Conservation (phyloP, 1,140 invertebrate species). For the Hestina assimilis region DNA sequence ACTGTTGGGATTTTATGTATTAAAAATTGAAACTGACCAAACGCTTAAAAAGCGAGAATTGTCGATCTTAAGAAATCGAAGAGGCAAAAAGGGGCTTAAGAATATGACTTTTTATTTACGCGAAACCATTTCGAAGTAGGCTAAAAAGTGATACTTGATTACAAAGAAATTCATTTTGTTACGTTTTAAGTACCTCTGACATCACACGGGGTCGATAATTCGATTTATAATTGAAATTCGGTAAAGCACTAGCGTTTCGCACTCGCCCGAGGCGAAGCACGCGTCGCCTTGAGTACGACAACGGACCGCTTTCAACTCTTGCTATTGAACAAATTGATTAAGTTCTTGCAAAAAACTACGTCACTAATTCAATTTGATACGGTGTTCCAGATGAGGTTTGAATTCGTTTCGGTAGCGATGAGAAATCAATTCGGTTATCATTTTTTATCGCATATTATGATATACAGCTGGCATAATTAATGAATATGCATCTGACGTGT, state of each 20-base stretch:
- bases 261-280: constrained; percentile 41
- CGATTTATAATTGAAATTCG: constrained; percentile 34
- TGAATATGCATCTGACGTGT: too few species aligned
- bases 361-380: not conserved
- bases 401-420: not conserved
- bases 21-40: too few species aligned
- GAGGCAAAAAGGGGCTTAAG: too few species aligned
- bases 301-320: constrained; percentile 23
- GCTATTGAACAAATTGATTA: constrained; percentile 23
- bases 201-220: constrained; percentile 10
- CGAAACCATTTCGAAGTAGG: too few species aligned
- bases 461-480: too few species aligned
- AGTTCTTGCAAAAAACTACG: not conserved
- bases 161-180: too few species aligned
- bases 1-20: too few species aligned
- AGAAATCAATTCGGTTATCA: not conserved
- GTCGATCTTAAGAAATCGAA: too few species aligned
- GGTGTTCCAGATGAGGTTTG: not conserved
- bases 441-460: too few species aligned
- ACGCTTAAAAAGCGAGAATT: too few species aligned
- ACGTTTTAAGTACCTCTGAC: not conserved
- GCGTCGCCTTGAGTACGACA: constrained; percentile 41
- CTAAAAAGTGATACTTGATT: too few species aligned
- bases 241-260: constrained; percentile 24
- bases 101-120: too few species aligned